Evolutionary conservation across 2,797 vertebrate species (phyloP).

Genomic region (Myotis findleyi): DNA sequence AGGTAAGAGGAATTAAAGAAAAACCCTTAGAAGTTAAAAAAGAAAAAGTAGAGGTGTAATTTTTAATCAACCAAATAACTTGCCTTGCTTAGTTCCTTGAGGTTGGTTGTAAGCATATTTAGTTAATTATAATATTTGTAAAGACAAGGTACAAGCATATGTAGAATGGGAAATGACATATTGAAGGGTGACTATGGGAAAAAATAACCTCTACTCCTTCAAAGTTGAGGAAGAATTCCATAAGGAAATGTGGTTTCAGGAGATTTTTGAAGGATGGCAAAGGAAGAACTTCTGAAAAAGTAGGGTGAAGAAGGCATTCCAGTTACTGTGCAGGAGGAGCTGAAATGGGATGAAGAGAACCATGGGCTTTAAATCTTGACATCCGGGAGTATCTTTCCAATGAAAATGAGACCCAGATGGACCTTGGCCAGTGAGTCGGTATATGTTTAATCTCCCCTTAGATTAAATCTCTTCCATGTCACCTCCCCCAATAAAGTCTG

Average conservation of each 20-base stretch:
- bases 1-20: constrained; percentile 20
- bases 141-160: neutral
- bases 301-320: neutral
- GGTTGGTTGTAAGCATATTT: neutral
- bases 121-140: neutral
- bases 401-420: neutral
- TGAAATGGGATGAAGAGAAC: neutral
- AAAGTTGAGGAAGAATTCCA: neutral
- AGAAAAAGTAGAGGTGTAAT: neutral
- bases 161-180: neutral
- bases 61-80: constrained; percentile 8
- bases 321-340: neutral
- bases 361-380: neutral
- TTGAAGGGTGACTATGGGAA: neutral
- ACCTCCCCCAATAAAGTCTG: neutral
- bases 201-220: neutral
- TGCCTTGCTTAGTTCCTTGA: neutral
- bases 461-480: neutral
- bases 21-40: neutral
- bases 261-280: constrained; percentile 38
- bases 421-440: neutral
- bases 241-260: neutral
- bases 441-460: neutral
- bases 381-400: neutral
- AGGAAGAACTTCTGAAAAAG: neutral